A percentile compares a stretch with the other conserved stretches of the same genome.
Conservation (phyloP, 2,888 invertebrate genomes). For the Elmis aenea region DNA sequence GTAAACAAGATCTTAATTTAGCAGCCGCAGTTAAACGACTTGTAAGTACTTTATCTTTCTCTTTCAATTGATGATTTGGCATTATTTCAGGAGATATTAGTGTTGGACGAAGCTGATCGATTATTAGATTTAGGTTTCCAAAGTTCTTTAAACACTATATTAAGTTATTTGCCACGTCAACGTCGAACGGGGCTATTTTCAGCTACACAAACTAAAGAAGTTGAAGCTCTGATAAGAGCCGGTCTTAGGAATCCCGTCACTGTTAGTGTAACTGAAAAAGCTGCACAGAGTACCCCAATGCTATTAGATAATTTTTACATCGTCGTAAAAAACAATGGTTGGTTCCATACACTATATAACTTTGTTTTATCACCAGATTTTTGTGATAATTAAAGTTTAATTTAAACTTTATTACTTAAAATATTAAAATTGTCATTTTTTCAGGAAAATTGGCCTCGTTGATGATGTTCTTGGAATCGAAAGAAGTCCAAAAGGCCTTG, state of each 20-base stretch:
- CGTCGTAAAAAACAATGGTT: slow-evolving; percentile 64
- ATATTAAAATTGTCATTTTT: too few relatives aligned
- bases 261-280: slow-evolving; percentile 85
- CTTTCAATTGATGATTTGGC: not conserved
- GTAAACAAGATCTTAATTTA: slow-evolving; percentile 65
- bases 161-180: slow-evolving; percentile 87
- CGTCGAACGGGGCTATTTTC: slow-evolving; percentile 97
- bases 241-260: slow-evolving; percentile 90
- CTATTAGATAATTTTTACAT: slow-evolving; percentile 75
- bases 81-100: slow-evolving; percentile 70
- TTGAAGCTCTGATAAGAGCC: slow-evolving; percentile 85
- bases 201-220: slow-evolving; percentile 94
- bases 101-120: slow-evolving; percentile 96
- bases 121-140: slow-evolving; percentile 91
- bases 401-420: not conserved
- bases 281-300: slow-evolving; percentile 65
- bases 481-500: slow-evolving; percentile 62
- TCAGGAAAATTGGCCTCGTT: slow-evolving; percentile 72
- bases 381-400: not conserved
- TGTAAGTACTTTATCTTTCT: slow-evolving; percentile 48
- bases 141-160: slow-evolving; percentile 76
- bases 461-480: slow-evolving; percentile 68
- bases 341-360: too few relatives aligned
- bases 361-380: too few relatives aligned
- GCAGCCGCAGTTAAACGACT: slow-evolving; percentile 70